Conservation (phyloP, 2,888 invertebrate genomes). For the Nephrotoma flavescens region DNA sequence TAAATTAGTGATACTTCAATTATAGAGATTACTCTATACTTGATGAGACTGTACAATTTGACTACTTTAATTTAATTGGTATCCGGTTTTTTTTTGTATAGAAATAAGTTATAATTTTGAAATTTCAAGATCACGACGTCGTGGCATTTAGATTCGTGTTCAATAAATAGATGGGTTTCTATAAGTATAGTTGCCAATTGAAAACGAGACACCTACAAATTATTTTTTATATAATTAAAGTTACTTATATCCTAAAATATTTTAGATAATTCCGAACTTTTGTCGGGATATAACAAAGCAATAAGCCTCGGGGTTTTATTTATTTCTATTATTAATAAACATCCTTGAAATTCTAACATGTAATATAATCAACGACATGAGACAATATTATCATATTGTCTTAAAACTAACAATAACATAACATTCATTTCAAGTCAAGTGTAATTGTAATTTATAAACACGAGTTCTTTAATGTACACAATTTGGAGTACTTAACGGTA, state of each 20-base stretch:
- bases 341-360: not conserved
- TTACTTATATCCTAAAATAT: too few relatives aligned
- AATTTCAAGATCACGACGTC: too few relatives aligned
- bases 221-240: too few relatives aligned
- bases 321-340: too few relatives aligned
- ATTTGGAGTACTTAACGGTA: not conserved
- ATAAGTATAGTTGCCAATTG: too few relatives aligned
- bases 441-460: not conserved
- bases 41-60: not conserved
- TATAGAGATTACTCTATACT: not conserved
- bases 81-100: not conserved
- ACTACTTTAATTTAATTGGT: not conserved
- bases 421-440: not conserved
- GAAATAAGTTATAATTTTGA: not conserved
- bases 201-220: too few relatives aligned
- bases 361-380: not conserved
- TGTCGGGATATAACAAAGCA: too few relatives aligned
- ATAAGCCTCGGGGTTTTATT: too few relatives aligned
- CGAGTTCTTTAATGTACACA: not conserved
- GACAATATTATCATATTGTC: not conserved
- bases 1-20: not conserved
- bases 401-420: not conserved
- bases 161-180: too few relatives aligned
- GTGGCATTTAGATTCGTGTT: too few relatives aligned
- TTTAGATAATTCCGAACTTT: too few relatives aligned